Percentiles rank a stretch among this genome's conserved stretches.
These are phyloP conservation scores for Scartelaos histophorus DNA, from an alignment of 2,113 vertebrate genomes.

Conservation along the genomic window DNA sequence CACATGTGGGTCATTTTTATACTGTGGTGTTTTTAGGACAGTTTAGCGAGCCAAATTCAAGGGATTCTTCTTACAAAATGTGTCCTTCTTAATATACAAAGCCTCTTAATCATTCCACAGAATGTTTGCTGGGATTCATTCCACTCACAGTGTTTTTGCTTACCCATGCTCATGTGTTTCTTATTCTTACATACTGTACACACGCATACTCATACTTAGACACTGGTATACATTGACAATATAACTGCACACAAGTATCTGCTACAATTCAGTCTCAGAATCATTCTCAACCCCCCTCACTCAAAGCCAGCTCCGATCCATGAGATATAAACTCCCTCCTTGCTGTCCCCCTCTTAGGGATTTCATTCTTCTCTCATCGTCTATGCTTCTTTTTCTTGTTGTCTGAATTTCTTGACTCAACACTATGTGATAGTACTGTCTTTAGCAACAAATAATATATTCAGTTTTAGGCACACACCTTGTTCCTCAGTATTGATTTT, in stretches of 20 bases:
- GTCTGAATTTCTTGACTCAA: constrained; percentile 73
- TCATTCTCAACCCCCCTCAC: constrained; percentile 50
- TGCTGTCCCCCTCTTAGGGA: constrained; percentile 38
- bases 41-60: neutral
- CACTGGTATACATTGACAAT: constrained; percentile 30
- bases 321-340: constrained; percentile 49
- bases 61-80: neutral
- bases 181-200: constrained; percentile 61
- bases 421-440: constrained; percentile 62
- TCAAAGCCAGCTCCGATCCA: constrained; percentile 43
- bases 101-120: constrained; percentile 22
- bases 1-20: neutral
- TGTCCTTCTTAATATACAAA: neutral
- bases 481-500: constrained; percentile 68
- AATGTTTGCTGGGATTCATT: constrained; percentile 69
- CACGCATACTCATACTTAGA: constrained; percentile 35
- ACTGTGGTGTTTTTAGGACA: constrained; percentile 1
- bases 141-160: constrained; percentile 52
- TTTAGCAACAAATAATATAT: constrained; percentile 57
- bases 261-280: constrained; percentile 39
- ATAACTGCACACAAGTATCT: constrained; percentile 32
- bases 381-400: constrained; percentile 44
- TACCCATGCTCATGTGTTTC: constrained; percentile 40
- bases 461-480: constrained; percentile 68
- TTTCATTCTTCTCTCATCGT: constrained; percentile 40